phyloP scores from a whole-genome alignment of 2,113 vertebrate species.

The Penelope pileata region DNA sequence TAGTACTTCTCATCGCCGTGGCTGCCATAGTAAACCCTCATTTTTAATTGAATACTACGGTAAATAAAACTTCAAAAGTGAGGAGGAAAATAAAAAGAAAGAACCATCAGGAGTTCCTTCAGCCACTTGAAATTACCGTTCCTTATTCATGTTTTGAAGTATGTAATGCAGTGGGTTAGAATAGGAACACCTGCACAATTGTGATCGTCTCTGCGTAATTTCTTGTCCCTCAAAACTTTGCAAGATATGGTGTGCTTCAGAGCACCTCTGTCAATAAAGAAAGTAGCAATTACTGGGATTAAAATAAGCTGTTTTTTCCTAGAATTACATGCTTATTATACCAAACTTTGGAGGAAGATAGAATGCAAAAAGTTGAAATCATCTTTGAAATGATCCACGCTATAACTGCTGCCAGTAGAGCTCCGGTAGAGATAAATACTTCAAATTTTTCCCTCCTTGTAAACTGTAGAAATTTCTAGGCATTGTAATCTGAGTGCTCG shows the following conservation, averaged over 20 bases:
- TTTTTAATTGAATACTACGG: conserved; percentile 71
- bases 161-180: not conserved
- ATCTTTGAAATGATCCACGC: not conserved
- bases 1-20: conserved; percentile 49
- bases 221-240: not conserved
- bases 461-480: not conserved
- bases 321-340: not conserved
- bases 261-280: not conserved
- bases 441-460: not conserved
- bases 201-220: not conserved
- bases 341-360: not conserved
- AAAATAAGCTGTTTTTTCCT: not conserved
- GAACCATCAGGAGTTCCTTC: conserved; percentile 19
- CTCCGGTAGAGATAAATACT: not conserved
- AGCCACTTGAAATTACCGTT: conserved; percentile 68
- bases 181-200: conserved; percentile 36
- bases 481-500: not conserved
- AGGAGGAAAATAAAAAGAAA: conserved; percentile 43
- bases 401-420: not conserved
- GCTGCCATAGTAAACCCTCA: conserved; percentile 74
- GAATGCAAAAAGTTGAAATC: not conserved
- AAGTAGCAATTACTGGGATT: not conserved
- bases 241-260: not conserved
- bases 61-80: conserved; percentile 75
- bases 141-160: conserved; percentile 22